Base-by-base conservation (phyloP, 2,113 vertebrate species). In the Nansenia antarctica region DNA sequence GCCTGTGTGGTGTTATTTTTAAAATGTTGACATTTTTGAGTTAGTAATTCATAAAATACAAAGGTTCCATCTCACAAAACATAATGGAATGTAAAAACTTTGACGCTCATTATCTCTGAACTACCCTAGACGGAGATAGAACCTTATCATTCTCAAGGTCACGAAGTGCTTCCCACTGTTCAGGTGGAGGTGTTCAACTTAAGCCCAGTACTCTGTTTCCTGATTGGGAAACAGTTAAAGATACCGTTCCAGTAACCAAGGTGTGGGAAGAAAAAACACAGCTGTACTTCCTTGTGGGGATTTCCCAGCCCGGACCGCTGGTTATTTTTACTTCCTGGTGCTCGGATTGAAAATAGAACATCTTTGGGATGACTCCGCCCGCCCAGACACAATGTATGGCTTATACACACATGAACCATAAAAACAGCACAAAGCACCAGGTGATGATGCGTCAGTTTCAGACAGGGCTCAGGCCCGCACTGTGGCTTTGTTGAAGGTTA, bases 241-340 rank as follows among this genome's bases (percentile, higher is more conserved):
- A 30, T 15, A 69, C 5, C 24, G 18, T 24, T 22, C 12, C 57
- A 52, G 20, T 73, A 53, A 60, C 65, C 14, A 53, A 67, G 63
- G 74, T 70, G 58, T 65, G 71, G 65, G 24, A n/a, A 65, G 63
- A 61, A 62, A 81, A 78, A 79, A 62, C 42, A 62, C 42, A 20
- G 30, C 26, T 4, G 3, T 4, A 61, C 9, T 73, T 73, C 70
- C 70, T 73, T 53, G 42, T 73, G 84, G 84, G 85, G 68, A 47
- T 86, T 88, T 85, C 82, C 84, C 70, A 55, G 3, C 0, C 53
- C 26, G 20, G 63, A 63, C 22, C 54, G 9, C 5, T n/a, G 32
- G 53, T 59, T 45, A 66, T 42, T 80, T 84, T 82, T 74, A 85
- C 82, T 89, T 91, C 85, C 86, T 84, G 81, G 81, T 88, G 20